Percentiles rank a stretch among this genome's conserved stretches.
Evolutionary conservation across 2,113 vertebrate genomes (phyloP).

Genomic region (Dolichallabes microphthalmus): DNA sequence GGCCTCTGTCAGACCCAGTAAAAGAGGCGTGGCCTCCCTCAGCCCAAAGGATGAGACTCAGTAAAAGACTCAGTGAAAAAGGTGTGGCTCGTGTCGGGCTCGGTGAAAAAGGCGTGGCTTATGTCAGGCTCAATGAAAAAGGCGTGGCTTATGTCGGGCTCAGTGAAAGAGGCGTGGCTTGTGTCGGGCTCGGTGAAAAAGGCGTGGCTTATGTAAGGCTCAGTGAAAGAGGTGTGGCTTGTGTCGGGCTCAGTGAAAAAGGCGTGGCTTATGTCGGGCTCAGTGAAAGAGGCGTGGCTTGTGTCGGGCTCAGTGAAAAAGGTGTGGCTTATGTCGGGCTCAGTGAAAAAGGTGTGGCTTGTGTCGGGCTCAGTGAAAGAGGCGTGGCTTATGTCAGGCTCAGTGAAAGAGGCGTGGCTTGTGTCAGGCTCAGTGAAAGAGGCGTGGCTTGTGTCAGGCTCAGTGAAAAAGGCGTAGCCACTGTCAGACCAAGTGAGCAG

Average conservation of each 20-base stretch:
- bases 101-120: neutral
- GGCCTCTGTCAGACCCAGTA: neutral
- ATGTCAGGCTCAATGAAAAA: neutral
- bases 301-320: neutral
- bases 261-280: neutral
- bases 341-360: neutral
- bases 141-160: neutral
- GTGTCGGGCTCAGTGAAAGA: neutral
- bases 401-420: neutral
- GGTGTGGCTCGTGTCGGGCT: neutral
- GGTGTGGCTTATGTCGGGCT: neutral
- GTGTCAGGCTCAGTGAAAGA: neutral
- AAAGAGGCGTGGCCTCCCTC: neutral
- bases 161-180: neutral
- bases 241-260: neutral
- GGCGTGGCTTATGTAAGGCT: neutral
- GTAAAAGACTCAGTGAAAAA: neutral
- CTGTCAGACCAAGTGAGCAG: too few species aligned
- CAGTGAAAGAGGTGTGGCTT: neutral
- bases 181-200: neutral
- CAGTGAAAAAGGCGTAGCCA: too few species aligned
- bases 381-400: neutral
- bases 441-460: neutral
- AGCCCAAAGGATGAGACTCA: too few species aligned
- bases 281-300: neutral